Evolutionary conservation across 2,888 invertebrate species (phyloP), one percentile per base, ranked within the genome.

Genomic region (Thecocarcelia acutangulata): DNA sequence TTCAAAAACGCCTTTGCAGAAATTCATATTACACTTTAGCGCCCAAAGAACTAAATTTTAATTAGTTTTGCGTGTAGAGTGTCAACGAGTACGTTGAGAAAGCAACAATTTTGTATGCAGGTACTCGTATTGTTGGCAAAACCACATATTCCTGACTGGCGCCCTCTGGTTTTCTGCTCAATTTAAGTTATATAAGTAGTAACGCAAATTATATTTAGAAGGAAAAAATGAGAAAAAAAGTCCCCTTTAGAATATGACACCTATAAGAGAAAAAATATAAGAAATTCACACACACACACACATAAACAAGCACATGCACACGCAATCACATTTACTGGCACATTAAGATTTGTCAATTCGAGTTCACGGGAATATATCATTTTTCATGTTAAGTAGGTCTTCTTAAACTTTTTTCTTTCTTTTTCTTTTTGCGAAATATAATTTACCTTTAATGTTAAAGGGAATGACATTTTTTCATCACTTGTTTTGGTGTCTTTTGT

Each of bases 121-220:
- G 33, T 40, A n/a, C n/a, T n/a, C n/a, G n/a, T n/a, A 64, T 64
- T 83, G 33, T 68, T 68, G 61, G 48, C 37, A 68, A 78, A 76
- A 64, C 76, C 76, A 69, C 82, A 75, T 74, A 82, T 74, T 66
- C 74, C 61, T 75, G 74, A 79, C 83, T 89, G 88, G 88, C 88
- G 88, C 89, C 88, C 87, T 85, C 86, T 89, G 88, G 88, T 89
- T 89, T 89, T 89, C 87, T 88, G 87, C 89, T 89, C 88, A 89
- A 89, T 89, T 89, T 87, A 86, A 80, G 83, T 80, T 82, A 68
- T 72, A 68, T 80, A 68, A 64, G 58, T 44, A 69, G 24, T 63
- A 70, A 59, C 42, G 48, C 42, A 74, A 80, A 66, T 64, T 64
- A 28, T 50, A 74, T 33, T 48, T 15, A 54, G 44, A 46, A 42